Percentiles rank a stretch among this genome's conserved stretches.
Evolutionary conservation across 2,888 invertebrate genomes (phyloP).

Genomic region (Limenitis camilla): DNA sequence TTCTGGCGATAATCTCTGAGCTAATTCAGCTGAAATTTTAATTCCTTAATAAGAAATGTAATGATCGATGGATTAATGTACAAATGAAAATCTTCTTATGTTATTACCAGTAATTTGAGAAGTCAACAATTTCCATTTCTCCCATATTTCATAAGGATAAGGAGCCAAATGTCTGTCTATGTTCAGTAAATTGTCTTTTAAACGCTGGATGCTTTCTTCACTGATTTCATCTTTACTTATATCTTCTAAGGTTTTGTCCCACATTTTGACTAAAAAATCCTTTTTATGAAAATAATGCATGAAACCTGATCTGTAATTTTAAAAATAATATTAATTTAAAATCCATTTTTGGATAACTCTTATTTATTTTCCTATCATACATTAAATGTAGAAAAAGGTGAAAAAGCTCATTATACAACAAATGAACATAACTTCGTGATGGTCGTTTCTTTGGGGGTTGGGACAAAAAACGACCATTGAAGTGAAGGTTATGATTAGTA

Average conservation of each 20-base stretch:
- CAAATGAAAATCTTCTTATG: neutral
- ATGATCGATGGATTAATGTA: neutral
- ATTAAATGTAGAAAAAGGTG: too few species aligned
- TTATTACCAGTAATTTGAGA: constrained; percentile 77
- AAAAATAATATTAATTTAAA: too few species aligned
- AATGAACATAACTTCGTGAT: too few species aligned
- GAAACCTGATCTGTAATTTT: constrained; percentile 80
- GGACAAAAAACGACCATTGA: too few species aligned
- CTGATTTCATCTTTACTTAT: constrained; percentile 77
- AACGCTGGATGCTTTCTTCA: constrained; percentile 77
- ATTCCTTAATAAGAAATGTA: neutral
- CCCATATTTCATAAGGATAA: constrained; percentile 92
- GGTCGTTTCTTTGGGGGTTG: too few species aligned
- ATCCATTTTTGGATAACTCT: too few species aligned
- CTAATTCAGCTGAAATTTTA: constrained; percentile 64
- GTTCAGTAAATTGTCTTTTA: constrained; percentile 80
- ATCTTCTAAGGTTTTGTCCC: constrained; percentile 87
- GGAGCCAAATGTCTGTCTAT: constrained; percentile 88
- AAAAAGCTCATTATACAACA: too few species aligned
- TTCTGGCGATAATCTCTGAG: constrained; percentile 79
- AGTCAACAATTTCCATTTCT: constrained; percentile 88
- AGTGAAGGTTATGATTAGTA: too few species aligned
- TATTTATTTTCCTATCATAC: too few species aligned
- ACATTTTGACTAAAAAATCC: constrained; percentile 90
- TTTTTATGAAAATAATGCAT: constrained; percentile 86